Evolutionary conservation across 2,797 vertebrate species (phyloP).

Genomic region (Margarornis squamiger): DNA sequence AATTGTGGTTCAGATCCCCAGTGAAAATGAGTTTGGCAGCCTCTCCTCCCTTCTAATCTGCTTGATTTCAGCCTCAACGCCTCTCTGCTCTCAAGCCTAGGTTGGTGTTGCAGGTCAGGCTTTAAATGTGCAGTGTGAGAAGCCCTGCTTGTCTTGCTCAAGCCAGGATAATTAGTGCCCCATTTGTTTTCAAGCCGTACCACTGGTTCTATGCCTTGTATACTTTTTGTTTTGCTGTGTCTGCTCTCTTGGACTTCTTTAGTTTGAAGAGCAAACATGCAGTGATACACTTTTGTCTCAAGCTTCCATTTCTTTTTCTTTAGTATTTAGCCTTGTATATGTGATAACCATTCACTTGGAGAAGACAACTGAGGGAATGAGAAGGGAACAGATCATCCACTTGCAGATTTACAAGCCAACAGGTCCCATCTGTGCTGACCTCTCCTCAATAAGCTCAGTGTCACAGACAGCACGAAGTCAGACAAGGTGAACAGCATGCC

Average conservation of each 20-base stretch:
- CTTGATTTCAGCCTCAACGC: background rate
- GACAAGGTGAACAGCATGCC: background rate
- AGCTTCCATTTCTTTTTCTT: background rate
- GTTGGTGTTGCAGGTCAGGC: background rate
- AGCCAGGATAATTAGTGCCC: background rate
- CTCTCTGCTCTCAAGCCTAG: background rate
- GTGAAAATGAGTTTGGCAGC: background rate
- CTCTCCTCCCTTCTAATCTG: background rate
- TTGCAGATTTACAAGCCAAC: background rate
- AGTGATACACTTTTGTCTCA: background rate
- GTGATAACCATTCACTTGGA: background rate
- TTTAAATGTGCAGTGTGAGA: background rate
- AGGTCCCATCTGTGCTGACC: background rate
- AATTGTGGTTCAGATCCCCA: conserved; percentile 1
- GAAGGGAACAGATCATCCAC: background rate
- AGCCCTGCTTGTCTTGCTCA: background rate
- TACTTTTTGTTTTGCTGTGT: background rate
- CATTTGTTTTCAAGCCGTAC: background rate
- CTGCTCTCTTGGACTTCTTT: background rate
- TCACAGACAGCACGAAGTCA: background rate
- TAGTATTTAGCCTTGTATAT: background rate
- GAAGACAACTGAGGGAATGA: background rate
- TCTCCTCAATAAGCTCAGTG: background rate
- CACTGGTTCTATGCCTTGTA: background rate
- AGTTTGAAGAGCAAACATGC: background rate